Base-by-base conservation (phyloP, 2,113 vertebrate genomes). In the Anseranas semipalmata region DNA sequence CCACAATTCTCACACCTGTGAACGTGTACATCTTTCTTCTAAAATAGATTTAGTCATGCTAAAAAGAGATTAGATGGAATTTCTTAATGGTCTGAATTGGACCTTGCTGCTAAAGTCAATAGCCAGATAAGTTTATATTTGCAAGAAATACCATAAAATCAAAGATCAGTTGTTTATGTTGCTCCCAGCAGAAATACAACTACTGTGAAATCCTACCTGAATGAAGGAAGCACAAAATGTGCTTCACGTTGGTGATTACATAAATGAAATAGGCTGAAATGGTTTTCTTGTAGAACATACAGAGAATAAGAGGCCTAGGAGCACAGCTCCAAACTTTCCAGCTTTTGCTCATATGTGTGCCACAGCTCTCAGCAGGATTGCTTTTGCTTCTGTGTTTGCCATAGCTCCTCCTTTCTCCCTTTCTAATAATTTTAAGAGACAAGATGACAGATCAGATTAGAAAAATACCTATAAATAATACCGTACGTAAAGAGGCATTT, bases 391-490 rank as follows among this genome's bases (percentile, higher is more conserved):
- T 87, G 10, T 24, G 37, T 89, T 93, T 95, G 48, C 66, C 0
- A 0, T 87, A 89, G 66, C 79, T 80, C 45, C 58, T 95, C 43
- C 56, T 84, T 95, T 72, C 84, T 65, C 78, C 76, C 83, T 93
- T 95, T 90, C 94, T 95, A 93, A 93, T 92, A 96, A 96, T 95
- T 65, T 94, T 89, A 94, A 93, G 90, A 96, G 95, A 94, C 94
- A 97, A 89, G 84, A 85, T 95, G 90, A 96, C 90, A 96, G 89
- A 95, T 93, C 48, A 84, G 89, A 95, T 96, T 96, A 96, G 85
- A 95, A 95, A 96, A 95, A 85, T 89, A 89, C 30, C 89, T 95
- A 96, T 93, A 97, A 96, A 96, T 95, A 96, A 93, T 93, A 92
- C 41, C 0, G 19, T 93, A 91, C 25, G 3, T 95, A 97, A 92